These are phyloP conservation scores for Procambarus virginalis DNA, from an alignment of 1,140 invertebrate genomes.

Conservation along the genomic window DNA sequence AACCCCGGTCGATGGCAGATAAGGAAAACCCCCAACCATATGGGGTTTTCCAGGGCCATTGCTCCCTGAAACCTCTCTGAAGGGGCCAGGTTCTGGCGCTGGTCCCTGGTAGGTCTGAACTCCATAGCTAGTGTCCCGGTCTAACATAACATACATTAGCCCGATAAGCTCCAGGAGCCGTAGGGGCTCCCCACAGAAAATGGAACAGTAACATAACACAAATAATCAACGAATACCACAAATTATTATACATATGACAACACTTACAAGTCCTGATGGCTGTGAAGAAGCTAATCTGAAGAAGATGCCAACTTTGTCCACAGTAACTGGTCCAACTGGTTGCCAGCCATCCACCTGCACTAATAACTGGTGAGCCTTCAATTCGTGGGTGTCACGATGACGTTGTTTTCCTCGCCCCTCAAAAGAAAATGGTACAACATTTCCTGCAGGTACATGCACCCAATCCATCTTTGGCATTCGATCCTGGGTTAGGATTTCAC, in stretches of 20 bases:
- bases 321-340: conserved; percentile 88
- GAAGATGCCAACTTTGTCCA: conserved; percentile 95
- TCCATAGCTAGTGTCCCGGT: no score
- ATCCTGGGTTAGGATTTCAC: not conserved
- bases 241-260: not conserved
- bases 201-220: no score
- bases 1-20: no score
- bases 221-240: no score
- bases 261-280: conserved; percentile 37
- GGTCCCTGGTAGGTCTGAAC: no score
- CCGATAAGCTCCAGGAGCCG: no score
- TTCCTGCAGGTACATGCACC: conserved; percentile 81
- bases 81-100: no score
- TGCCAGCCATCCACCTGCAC: conserved; percentile 94
- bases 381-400: conserved; percentile 86
- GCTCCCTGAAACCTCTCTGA: no score
- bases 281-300: conserved; percentile 83
- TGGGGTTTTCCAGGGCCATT: no score
- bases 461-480: conserved; percentile 75
- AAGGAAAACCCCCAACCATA: no score
- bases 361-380: conserved; percentile 88
- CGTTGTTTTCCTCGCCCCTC: conserved; percentile 84
- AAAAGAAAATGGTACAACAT: conserved; percentile 87
- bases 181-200: no score
- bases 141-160: no score